Conservation (phyloP, 37 sponge, comb jelly and placozoan species). For the Diacarnus erythraeanus region DNA sequence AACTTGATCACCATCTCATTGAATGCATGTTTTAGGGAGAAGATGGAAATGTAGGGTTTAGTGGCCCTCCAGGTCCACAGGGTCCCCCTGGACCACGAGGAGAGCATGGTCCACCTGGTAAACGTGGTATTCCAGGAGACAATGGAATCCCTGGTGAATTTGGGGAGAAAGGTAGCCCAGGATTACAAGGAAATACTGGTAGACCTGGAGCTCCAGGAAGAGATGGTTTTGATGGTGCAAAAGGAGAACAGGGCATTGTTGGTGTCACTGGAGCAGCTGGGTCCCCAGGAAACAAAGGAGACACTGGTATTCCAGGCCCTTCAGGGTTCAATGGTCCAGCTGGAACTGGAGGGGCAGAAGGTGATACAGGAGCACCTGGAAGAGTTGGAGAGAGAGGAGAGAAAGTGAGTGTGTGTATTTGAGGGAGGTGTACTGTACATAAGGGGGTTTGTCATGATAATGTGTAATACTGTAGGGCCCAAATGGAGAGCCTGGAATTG, state of each 20-base stretch:
- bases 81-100: conserved; percentile 53
- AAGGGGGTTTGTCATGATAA: too few species aligned
- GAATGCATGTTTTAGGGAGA: conserved; percentile 40
- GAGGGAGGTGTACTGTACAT: not conserved
- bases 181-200: conserved; percentile 27
- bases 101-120: conserved; percentile 25
- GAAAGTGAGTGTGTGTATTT: conserved; percentile 15
- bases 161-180: conserved; percentile 22
- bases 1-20: too few species aligned
- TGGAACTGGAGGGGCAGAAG: conserved; percentile 34
- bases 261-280: conserved; percentile 55
- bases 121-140: conserved; percentile 28
- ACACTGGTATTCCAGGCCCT: conserved; percentile 31
- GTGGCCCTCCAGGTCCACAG: conserved; percentile 53
- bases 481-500: conserved; percentile 18
- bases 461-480: conserved; percentile 16
- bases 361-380: conserved; percentile 36
- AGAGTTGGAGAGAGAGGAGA: conserved; percentile 38
- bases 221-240: conserved; percentile 55
- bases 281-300: conserved; percentile 25
- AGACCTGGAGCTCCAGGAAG: conserved; percentile 33
- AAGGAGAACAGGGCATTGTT: conserved; percentile 34
- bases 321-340: conserved; percentile 41
- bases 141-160: conserved; percentile 18
- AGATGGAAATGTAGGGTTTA: conserved; percentile 47